Base-by-base conservation (phyloP, 2,797 vertebrate species). In the Bradypodion ventrale region DNA sequence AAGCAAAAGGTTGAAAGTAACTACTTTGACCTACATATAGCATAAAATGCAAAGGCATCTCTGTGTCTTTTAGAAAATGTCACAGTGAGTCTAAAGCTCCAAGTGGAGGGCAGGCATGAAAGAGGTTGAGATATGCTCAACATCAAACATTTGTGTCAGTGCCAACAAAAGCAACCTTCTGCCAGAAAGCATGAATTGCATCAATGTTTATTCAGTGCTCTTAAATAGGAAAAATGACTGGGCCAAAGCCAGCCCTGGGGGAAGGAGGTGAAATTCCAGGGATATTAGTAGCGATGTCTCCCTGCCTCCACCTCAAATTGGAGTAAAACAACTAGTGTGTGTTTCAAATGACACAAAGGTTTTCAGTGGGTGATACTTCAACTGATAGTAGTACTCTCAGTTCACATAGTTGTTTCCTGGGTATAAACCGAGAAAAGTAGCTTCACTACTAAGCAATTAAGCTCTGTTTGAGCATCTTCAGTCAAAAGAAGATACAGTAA, bases 81-180 rank as follows among this genome's bases (percentile, higher is more conserved):
- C 87, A 87, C 85, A 32, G 25, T 68, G 78, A 89, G 73, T 85
- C 88, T 89, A 91, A 90, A 49, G 77, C 81, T 92, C 83, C 87
- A 89, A 86, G 92, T 86, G 91, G 87, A 93, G 91, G 89, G 62
- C 75, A 90, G 87, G 88, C 86, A 92, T 84, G 83, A 84, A 87
- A 89, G 83, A 86, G 32, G 86, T 80, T 93, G 87, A 91, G 73
- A 80, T 87, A 89, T 90, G 88, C 88, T 92, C 87, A 86, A 42
- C 90, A 92, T 92, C 92, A 92, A 92, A 92, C 74, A 80, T 32
- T 83, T 92, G 90, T 56, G 23, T 46, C 46, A 59, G 69, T 86
- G 90, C 90, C 90, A 93, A 78, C 46, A 86, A 65, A 62, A 89
- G 69, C 5, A 87, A 90, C 40, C 65, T 56, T 32, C 66, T 81